A percentile compares a stretch with the other conserved stretches of the same genome.
Conservation (phyloP, 2,797 vertebrate species). For the Sciurus vulgaris region DNA sequence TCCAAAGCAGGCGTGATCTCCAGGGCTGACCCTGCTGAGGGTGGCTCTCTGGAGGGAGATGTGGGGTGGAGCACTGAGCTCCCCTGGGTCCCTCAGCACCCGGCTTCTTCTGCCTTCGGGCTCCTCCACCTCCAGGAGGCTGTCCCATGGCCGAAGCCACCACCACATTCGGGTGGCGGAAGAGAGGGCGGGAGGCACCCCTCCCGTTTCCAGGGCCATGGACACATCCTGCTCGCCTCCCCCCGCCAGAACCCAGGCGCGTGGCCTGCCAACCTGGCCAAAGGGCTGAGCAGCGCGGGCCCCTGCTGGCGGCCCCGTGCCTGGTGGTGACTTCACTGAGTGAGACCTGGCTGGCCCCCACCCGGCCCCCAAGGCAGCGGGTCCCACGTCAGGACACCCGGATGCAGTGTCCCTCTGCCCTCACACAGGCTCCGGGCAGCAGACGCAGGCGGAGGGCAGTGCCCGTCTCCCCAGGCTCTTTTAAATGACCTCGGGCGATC, state of each 20-base stretch:
- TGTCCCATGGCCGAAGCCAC: neutral
- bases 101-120: neutral
- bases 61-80: neutral
- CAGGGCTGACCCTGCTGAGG: neutral
- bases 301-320: neutral
- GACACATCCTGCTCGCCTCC: too few relatives aligned
- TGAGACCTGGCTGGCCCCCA: neutral
- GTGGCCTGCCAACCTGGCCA: rapidly evolving
- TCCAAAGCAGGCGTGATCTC: neutral
- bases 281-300: neutral
- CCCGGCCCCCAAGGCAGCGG: neutral
- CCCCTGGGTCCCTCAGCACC: neutral
- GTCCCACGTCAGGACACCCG: neutral
- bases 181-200: too few relatives aligned
- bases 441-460: neutral
- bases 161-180: rapidly evolving
- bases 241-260: rapidly evolving
- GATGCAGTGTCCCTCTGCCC: neutral
- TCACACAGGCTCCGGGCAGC: neutral
- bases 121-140: neutral
- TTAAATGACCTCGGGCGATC: neutral
- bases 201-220: neutral
- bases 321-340: neutral
- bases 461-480: neutral
- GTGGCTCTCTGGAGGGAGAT: neutral